Base-by-base conservation (phyloP, 2,888 invertebrate species). In the Empis livida region DNA sequence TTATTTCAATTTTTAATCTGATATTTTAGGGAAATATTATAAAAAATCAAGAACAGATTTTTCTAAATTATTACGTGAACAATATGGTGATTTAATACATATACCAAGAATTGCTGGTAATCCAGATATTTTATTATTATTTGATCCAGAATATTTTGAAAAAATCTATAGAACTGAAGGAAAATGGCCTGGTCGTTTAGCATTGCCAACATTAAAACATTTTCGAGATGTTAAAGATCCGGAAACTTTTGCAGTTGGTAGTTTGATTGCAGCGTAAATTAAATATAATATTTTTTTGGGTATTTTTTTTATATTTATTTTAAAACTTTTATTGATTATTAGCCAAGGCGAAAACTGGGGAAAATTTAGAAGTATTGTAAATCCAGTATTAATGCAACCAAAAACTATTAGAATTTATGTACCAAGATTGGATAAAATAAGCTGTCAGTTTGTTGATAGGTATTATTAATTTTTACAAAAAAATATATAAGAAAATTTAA, bases 321-420 rank as follows among this genome's bases (percentile, higher is more conserved):
- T 10, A 10, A 27, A 10, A 42, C n/a, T n/a, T n/a, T n/a, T 39
- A 9, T 15, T 6, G 32, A 27, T 27, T 51, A 48, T 47, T 3
- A 55, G 51, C 1, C 55, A 59, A 43, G 61, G 54, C 0, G 80
- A 74, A 15, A 65, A 76, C 53, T 83, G 83, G 82, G 73, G 78
- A 20, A 70, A 76, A 41, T 73, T 81, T 47, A 71, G 82, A n/a
- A 73, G 75, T 2, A 77, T 75, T 52, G 78, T 80, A 0, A 80
- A 82, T 59, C 78, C 78, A 46, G 71, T 78, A 27, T 68, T 83
- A 61, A 65, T 83, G 64, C 73, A 78, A 55, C 77, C 79, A 0
- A 75, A 76, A 56, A 60, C 71, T 39, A 67, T 74, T 0, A 72
- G 72, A 56, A 58, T 72, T 1, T 76, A 77, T 49, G 62, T 68